phyloP scores from a whole-genome alignment of 1,140 invertebrate species.

The Eupeodes corollae region DNA sequence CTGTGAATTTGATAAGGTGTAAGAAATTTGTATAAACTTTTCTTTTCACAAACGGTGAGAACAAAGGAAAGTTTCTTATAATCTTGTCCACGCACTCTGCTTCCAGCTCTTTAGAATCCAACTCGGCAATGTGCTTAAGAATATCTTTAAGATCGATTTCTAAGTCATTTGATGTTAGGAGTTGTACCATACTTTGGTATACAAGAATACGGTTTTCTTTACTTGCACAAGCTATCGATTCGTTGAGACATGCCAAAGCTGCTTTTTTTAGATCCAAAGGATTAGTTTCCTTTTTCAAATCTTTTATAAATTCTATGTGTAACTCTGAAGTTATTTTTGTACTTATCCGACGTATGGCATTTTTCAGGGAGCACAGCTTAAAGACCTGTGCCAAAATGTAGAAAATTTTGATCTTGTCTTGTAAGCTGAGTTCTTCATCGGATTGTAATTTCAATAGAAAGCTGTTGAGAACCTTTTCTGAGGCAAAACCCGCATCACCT shows the following conservation, averaged over 20 bases:
- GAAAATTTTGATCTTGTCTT: constrained; percentile 15
- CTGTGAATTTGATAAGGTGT: constrained; percentile 21
- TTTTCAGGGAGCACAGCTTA: constrained; percentile 12
- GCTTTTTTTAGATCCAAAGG: constrained; percentile 22
- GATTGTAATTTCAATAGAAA: constrained; percentile 22
- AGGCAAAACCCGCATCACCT: constrained; percentile 24
- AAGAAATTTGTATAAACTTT: constrained; percentile 26
- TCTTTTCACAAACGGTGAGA: constrained; percentile 22
- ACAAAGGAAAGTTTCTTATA: constrained; percentile 24
- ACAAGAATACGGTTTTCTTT: constrained; percentile 24
- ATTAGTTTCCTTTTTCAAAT: constrained; percentile 7
- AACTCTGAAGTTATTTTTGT: constrained; percentile 11
- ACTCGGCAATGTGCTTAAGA: constrained; percentile 17
- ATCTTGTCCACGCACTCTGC: constrained; percentile 23
- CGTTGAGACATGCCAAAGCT: constrained; percentile 16
- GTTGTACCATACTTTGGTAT: constrained; percentile 23
- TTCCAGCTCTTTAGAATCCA: constrained; percentile 28
- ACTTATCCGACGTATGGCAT: constrained; percentile 13
- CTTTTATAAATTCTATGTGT: constrained; percentile 20
- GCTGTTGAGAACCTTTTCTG: constrained; percentile 25
- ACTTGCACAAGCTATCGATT: constrained; percentile 18
- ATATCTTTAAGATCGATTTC: constrained; percentile 23
- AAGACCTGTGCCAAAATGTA: constrained; percentile 24
- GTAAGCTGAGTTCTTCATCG: background rate
- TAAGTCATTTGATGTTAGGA: constrained; percentile 21